These are phyloP conservation scores for Ictalurus furcatus DNA, from an alignment of 2,113 vertebrate species.

Conservation along the genomic window DNA sequence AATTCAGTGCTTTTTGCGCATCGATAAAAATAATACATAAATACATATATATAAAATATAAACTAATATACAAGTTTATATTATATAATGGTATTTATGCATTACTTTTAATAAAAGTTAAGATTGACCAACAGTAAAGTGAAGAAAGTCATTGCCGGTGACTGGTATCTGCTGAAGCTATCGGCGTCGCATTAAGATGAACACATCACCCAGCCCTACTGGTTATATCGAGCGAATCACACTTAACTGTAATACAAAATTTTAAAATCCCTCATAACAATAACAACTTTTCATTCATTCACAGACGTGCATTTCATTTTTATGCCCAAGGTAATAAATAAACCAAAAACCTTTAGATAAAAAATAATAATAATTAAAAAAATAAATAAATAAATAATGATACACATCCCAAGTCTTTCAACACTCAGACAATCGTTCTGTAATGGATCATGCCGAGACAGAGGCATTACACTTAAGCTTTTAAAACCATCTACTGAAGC, in stretches of 20 bases:
- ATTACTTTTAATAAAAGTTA: too few relatives aligned
- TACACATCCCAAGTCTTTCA: not conserved
- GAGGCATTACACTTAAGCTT: not conserved
- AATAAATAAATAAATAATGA: not conserved
- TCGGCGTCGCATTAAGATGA: too few relatives aligned
- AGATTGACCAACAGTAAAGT: too few relatives aligned
- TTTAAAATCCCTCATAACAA: not conserved
- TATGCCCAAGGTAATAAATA: not conserved
- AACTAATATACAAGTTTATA: too few relatives aligned
- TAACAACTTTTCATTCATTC: constrained; percentile 5
- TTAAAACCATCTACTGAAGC: constrained; percentile 4
- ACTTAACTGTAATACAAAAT: not conserved
- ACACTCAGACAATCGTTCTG: constrained; percentile 8
- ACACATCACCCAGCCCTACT: not conserved
- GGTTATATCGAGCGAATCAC: not conserved
- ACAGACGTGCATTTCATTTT: not conserved
- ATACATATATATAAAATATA: too few relatives aligned
- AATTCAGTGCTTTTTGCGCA: too few relatives aligned
- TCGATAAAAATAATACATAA: too few relatives aligned
- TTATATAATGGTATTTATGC: too few relatives aligned
- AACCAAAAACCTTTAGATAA: not conserved
- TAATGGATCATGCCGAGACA: not conserved
- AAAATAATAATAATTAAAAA: not conserved
- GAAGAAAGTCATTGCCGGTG: too few relatives aligned
- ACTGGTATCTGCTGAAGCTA: too few relatives aligned